Conservation (phyloP, 2,888 invertebrate genomes). For the Drosophila flavopinicola region DNA sequence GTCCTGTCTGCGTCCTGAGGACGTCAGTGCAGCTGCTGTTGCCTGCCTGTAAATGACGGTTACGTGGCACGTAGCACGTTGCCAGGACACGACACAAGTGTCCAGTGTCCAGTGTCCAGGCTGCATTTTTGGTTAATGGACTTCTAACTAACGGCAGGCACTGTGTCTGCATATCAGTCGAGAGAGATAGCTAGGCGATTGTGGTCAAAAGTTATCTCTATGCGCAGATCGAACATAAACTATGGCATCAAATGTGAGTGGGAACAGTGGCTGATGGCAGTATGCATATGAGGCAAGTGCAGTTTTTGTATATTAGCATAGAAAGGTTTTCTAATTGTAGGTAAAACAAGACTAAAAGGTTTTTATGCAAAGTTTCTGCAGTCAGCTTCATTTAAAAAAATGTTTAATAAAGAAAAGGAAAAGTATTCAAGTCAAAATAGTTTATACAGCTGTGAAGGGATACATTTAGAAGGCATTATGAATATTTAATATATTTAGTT, state of each 20-base stretch:
- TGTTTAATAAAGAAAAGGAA: too few species aligned
- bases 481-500: too few species aligned
- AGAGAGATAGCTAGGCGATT: constrained; percentile 4
- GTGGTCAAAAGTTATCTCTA: constrained; percentile 58
- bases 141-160: constrained; percentile 61
- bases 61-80: constrained; percentile 18
- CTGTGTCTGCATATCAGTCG: constrained; percentile 45
- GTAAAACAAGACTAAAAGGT: too few species aligned
- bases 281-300: not conserved
- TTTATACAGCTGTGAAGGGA: too few species aligned
- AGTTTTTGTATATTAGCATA: too few species aligned
- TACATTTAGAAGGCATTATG: too few species aligned
- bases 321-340: too few species aligned
- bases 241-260: constrained; percentile 6
- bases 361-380: too few species aligned
- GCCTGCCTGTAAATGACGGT: constrained; percentile 70
- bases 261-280: constrained; percentile 1
- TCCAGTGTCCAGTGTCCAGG: too few species aligned
- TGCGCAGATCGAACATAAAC: constrained; percentile 32
- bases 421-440: too few species aligned
- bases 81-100: constrained; percentile 34
- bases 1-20: constrained; percentile 15
- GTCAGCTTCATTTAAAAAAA: too few species aligned
- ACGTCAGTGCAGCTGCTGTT: constrained; percentile 75
- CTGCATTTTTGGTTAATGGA: constrained; percentile 75